phyloP scores from a whole-genome alignment of 1,140 invertebrate genomes.

The Aphelenchoides avenae region DNA sequence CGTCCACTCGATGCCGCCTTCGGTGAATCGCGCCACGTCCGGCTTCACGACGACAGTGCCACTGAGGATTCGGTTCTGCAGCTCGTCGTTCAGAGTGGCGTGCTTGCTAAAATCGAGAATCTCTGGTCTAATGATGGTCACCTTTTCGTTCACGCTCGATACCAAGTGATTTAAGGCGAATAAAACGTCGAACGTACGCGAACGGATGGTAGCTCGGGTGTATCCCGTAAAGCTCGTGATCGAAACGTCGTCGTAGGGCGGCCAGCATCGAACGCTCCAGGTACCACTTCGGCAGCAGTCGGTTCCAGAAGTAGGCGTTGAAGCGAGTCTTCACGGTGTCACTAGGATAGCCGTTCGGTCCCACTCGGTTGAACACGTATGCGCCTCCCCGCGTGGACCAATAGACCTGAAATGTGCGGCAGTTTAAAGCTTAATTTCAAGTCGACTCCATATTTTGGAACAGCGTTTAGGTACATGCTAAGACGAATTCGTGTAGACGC shows the following conservation, averaged over 20 bases:
- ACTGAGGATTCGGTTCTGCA: slow-evolving; percentile 57
- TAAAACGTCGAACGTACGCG: background rate
- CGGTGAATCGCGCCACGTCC: slow-evolving; percentile 57
- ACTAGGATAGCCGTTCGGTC: slow-evolving; percentile 14
- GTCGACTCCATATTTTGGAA: too few relatives aligned
- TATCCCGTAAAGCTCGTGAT: slow-evolving; percentile 62
- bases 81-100: slow-evolving; percentile 61
- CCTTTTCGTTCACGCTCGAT: too few relatives aligned
- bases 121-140: too few relatives aligned
- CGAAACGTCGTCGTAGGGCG: slow-evolving; percentile 58
- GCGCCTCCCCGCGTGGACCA: slow-evolving; percentile 62
- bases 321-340: slow-evolving; percentile 9
- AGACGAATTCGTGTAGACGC: too few relatives aligned
- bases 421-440: too few relatives aligned
- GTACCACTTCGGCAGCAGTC: background rate
- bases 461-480: too few relatives aligned
- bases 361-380: slow-evolving; percentile 61
- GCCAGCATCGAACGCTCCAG: background rate
- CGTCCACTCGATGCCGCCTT: slow-evolving; percentile 59
- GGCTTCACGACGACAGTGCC: slow-evolving; percentile 59
- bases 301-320: slow-evolving; percentile 6
- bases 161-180: too few relatives aligned
- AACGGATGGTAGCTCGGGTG: slow-evolving; percentile 58
- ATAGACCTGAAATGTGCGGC: too few relatives aligned
- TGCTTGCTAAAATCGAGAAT: slow-evolving; percentile 37